These are phyloP conservation scores for Drosophila oshimai DNA, from an alignment of 1,140 invertebrate species.

Conservation along the genomic window DNA sequence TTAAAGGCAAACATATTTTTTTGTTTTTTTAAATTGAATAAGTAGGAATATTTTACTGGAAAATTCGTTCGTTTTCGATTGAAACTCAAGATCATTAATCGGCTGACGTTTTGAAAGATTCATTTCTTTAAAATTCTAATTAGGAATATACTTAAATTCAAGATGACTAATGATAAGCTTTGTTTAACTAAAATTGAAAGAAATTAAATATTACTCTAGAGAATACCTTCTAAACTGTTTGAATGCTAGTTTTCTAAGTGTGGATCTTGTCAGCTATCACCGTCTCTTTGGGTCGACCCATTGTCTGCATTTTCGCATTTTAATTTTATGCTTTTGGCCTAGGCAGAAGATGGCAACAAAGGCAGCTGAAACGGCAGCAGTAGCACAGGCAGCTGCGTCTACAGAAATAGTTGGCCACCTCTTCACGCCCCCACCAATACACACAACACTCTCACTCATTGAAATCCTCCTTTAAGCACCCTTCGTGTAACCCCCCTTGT, in stretches of 20 bases:
- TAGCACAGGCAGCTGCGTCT: conserved; percentile 60
- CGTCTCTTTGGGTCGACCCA: conserved; percentile 20
- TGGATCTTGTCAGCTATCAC: neutral
- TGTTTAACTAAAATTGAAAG: too few relatives aligned
- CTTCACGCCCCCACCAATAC: conserved; percentile 4
- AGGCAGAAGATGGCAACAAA: conserved; percentile 45
- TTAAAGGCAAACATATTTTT: too few relatives aligned
- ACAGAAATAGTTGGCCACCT: conserved; percentile 65
- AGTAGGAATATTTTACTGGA: too few relatives aligned
- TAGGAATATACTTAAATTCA: too few relatives aligned
- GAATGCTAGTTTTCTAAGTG: neutral
- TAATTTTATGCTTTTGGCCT: conserved; percentile 73
- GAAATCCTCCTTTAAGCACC: neutral
- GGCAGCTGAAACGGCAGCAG: neutral
- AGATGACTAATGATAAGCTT: too few relatives aligned
- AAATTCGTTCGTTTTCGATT: too few relatives aligned
- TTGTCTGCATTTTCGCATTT: conserved; percentile 71
- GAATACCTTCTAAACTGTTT: neutral
- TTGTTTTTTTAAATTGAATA: too few relatives aligned
- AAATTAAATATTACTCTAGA: too few relatives aligned
- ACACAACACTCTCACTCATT: neutral
- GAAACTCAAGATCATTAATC: too few relatives aligned
- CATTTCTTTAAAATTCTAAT: too few relatives aligned
- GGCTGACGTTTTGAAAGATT: too few relatives aligned
- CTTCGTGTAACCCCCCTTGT: neutral